Evolutionary conservation across 2,797 vertebrate genomes (phyloP).

Genomic region (Gobionotothen gibberifrons): DNA sequence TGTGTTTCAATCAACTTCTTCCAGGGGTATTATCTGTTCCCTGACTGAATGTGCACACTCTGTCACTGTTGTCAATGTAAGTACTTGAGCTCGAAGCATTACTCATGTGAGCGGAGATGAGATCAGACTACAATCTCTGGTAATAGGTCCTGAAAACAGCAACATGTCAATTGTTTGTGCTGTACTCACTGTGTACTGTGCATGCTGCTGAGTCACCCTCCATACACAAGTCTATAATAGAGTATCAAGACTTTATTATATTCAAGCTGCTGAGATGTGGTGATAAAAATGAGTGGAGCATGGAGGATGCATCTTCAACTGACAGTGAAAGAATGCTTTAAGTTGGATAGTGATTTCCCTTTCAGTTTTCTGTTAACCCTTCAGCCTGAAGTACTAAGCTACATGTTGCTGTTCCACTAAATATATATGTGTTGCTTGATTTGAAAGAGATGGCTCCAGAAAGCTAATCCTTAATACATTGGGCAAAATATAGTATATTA

Average conservation of each 20-base stretch:
- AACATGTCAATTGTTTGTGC: slow-evolving; percentile 18
- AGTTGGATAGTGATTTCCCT: no score
- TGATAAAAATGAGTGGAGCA: neutral
- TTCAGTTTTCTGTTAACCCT: neutral
- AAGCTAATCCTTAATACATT: neutral
- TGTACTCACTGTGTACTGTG: slow-evolving; percentile 32
- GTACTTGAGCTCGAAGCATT: slow-evolving; percentile 29
- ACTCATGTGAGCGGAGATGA: slow-evolving; percentile 2
- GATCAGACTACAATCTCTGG: neutral
- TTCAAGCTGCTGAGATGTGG: neutral
- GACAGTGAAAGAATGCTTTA: neutral
- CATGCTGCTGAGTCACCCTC: slow-evolving; percentile 41
- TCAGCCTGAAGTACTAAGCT: neutral
- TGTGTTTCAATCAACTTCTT: slow-evolving; percentile 14
- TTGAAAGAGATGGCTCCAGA: neutral
- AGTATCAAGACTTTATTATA: neutral
- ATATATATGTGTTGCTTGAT: neutral
- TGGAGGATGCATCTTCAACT: neutral
- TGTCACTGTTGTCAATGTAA: slow-evolving; percentile 20
- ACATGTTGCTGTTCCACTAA: neutral
- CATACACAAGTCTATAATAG: neutral
- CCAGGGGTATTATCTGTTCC: slow-evolving; percentile 35
- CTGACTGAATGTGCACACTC: slow-evolving; percentile 50
- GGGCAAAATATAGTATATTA: neutral
- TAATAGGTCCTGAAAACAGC: neutral